Evolutionary conservation across 2,888 invertebrate genomes (phyloP).

Genomic region (Auanema freiburgensis): DNA sequence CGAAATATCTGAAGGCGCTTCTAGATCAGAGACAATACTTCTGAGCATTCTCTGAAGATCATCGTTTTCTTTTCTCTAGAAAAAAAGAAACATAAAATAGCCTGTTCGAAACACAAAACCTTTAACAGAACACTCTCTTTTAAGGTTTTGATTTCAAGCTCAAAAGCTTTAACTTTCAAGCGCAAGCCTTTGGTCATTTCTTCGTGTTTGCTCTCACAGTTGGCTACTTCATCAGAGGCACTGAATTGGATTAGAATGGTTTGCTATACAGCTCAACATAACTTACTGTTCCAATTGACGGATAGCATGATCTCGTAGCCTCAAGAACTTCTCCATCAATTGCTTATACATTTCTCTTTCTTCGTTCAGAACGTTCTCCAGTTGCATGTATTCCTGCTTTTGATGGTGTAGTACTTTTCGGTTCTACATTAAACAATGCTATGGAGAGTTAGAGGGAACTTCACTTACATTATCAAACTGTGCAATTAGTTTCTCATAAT

Average conservation of each 20-base stretch:
- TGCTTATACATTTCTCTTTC: conserved; percentile 8
- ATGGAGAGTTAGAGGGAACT: background rate
- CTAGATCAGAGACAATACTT: too few relatives aligned
- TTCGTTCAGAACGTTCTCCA: conserved; percentile 5
- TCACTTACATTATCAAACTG: conserved; percentile 7
- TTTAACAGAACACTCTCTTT: too few relatives aligned
- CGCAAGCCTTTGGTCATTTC: conserved; percentile 14
- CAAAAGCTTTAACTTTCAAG: conserved; percentile 9
- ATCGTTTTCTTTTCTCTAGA: too few relatives aligned
- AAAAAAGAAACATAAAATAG: too few relatives aligned
- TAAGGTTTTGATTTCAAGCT: conserved; percentile 13
- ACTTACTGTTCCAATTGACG: conserved; percentile 9
- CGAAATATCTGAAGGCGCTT: too few relatives aligned
- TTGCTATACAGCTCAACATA: conserved; percentile 1
- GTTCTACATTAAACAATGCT: background rate
- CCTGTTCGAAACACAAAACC: too few relatives aligned
- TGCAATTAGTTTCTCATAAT: conserved; percentile 9
- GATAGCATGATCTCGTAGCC: conserved; percentile 9
- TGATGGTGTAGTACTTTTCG: conserved; percentile 4
- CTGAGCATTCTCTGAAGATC: too few relatives aligned
- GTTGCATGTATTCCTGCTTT: conserved; percentile 11
- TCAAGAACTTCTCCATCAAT: conserved; percentile 9
- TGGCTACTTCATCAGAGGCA: conserved; percentile 9
- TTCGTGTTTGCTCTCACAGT: conserved; percentile 13
- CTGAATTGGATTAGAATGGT: conserved; percentile 7